Conservation (phyloP, 2,888 invertebrate genomes). For the Marasmarcha lunaedactyla region DNA sequence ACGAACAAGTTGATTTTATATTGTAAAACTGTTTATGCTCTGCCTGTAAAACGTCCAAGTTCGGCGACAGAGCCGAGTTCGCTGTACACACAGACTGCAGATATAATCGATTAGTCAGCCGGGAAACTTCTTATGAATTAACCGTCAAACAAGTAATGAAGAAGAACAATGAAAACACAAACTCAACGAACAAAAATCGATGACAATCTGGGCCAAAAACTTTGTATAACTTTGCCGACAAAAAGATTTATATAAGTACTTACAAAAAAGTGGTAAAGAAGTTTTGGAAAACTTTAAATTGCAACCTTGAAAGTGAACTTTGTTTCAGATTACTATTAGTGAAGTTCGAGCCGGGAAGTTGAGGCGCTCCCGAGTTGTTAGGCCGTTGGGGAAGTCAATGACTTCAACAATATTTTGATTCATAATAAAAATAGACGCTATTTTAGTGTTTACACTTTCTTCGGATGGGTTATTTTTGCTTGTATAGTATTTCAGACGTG, state of each 20-base stretch:
- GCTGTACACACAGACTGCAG: slow-evolving; percentile 54
- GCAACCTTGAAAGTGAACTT: slow-evolving; percentile 66
- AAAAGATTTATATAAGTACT: slow-evolving; percentile 66
- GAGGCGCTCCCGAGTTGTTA: slow-evolving; percentile 50
- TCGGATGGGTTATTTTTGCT: no score
- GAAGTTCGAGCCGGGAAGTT: slow-evolving; percentile 50
- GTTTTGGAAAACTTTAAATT: slow-evolving; percentile 72
- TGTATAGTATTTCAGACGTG: no score
- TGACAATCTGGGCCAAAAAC: slow-evolving; percentile 72
- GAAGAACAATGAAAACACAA: slow-evolving; percentile 72
- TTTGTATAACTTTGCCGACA: slow-evolving; percentile 63
- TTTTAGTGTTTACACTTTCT: no score
- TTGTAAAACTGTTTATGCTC: no score
- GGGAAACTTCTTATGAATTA: slow-evolving; percentile 70
- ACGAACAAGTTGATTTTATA: no score
- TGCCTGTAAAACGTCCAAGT: not conserved
- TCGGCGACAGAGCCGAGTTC: slow-evolving; percentile 19
- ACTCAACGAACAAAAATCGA: slow-evolving; percentile 72
- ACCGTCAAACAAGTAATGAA: slow-evolving; percentile 71
- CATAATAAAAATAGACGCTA: no score
- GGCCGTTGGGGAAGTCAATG: slow-evolving; percentile 37
- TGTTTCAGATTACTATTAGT: slow-evolving; percentile 69
- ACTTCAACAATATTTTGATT: slow-evolving; percentile 23
- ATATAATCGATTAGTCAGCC: slow-evolving; percentile 58
- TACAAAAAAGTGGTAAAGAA: slow-evolving; percentile 68